Base-by-base conservation (phyloP, 2,888 invertebrate species). In the Erebia aethiops region DNA sequence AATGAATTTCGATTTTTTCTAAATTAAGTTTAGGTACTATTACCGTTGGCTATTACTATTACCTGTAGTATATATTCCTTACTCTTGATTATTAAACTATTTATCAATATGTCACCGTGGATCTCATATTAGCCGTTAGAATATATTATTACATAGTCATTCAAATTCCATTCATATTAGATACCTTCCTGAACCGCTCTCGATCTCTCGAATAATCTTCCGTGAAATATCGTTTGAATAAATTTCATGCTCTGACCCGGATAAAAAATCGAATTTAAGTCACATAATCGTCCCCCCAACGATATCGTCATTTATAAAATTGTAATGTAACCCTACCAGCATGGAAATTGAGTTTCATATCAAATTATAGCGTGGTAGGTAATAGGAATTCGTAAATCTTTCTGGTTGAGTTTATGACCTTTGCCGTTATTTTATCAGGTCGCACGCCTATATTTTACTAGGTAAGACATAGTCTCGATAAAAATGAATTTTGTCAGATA, bases 181-280 rank as follows among this genome's bases (percentile, higher is more conserved):
- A 64, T 64, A 80, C 79, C n/a, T n/a, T n/a, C n/a, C 78, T 78
- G 77, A 74, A 75, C 74, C 57, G 75, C 76, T 77, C 79, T 75
- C 78, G 79, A 81, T 82, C 83, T 79, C 74, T 74, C 79, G 74
- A 80, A 83, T 82, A 83, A 83, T 85, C 81, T 82, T 78, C 80
- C 81, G 80, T 84, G 77, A 83, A 85, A 85, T 83, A 82, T 82
- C 81, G 84, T 85, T 84, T 84, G 82, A 86, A 86, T 86, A 84
- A 84, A 86, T 87, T 86, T 84, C 81, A 77, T 78, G 80, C 76
- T 74, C 71, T 77, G 77, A 73, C 75, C 77, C 74, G 78, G 78
- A 81, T 79, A 82, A 80, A 82, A 82, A 82, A 81, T 80, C 78
- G 77, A 79, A 79, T 75, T 68, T 73, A 72, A 78, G 76, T 79